A percentile compares a stretch with the other conserved stretches of the same genome.
Evolutionary conservation across 2,888 invertebrate species (phyloP).

Genomic region (Ophion ellenae): DNA sequence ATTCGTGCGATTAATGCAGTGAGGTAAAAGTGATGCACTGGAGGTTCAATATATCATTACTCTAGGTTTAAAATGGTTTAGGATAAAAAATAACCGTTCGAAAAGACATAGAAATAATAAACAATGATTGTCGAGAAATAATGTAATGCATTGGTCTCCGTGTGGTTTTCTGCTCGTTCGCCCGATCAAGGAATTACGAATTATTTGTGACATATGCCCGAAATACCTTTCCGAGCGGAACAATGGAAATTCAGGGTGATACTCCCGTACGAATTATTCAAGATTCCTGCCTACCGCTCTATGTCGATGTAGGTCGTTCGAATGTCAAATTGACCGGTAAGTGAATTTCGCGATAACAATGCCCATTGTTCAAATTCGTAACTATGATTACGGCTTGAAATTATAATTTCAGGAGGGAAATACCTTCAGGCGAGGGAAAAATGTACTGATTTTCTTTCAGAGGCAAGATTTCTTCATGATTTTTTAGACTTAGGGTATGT

Average conservation of each 20-base stretch:
- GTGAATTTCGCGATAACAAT: background rate
- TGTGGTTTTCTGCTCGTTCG: background rate
- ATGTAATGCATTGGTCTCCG: background rate
- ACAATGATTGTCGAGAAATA: background rate
- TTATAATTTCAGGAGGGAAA: too few relatives aligned
- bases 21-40: background rate
- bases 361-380: background rate
- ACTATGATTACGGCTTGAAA: too few relatives aligned
- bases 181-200: background rate
- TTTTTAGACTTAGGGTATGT: too few relatives aligned
- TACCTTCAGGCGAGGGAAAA: too few relatives aligned
- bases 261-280: conserved; percentile 30
- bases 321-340: background rate
- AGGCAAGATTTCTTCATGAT: too few relatives aligned
- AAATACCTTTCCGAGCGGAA: conserved; percentile 21
- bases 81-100: too few relatives aligned
- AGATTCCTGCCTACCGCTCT: conserved; percentile 17
- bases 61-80: too few relatives aligned
- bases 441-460: too few relatives aligned
- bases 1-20: background rate
- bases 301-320: background rate
- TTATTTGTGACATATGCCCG: conserved; percentile 13
- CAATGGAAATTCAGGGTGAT: conserved; percentile 34
- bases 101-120: background rate
- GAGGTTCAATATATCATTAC: background rate